Evolutionary conservation across 2,888 invertebrate genomes (phyloP).

Genomic region (Netelia fuscicornis): DNA sequence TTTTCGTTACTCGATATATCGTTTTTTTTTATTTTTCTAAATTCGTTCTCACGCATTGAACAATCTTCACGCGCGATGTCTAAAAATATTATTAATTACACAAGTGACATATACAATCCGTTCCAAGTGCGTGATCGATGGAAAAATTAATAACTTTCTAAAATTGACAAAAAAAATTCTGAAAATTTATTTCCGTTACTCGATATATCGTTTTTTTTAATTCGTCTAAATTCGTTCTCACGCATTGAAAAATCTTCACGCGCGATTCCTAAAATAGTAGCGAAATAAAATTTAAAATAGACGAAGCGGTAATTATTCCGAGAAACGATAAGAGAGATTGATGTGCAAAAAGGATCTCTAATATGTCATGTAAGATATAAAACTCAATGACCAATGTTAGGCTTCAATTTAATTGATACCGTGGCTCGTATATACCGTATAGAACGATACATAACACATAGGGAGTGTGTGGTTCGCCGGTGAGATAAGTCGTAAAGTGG

Average conservation of each 20-base stretch:
- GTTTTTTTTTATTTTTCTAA: too few relatives aligned
- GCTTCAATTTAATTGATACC: neutral
- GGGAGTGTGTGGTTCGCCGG: constrained; percentile 26
- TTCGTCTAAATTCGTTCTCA: neutral
- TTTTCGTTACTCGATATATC: too few relatives aligned
- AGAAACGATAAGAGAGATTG: neutral
- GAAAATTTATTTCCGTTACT: too few relatives aligned
- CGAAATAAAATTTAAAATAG: neutral
- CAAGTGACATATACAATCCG: too few relatives aligned
- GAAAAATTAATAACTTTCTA: too few relatives aligned
- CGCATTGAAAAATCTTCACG: neutral
- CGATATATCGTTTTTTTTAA: too few relatives aligned
- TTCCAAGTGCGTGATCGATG: too few relatives aligned
- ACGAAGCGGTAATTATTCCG: neutral
- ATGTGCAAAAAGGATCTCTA: neutral
- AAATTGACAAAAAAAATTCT: too few relatives aligned
- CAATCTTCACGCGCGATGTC: neutral
- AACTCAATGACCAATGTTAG: constrained; percentile 2
- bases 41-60: too few relatives aligned
- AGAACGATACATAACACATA: constrained; percentile 25
- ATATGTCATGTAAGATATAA: neutral
- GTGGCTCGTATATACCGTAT: neutral
- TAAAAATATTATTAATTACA: too few relatives aligned
- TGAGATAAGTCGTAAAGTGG: constrained; percentile 75
- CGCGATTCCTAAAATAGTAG: neutral